phyloP scores from a whole-genome alignment of 2,888 invertebrate species.

The Dynastes maya region DNA sequence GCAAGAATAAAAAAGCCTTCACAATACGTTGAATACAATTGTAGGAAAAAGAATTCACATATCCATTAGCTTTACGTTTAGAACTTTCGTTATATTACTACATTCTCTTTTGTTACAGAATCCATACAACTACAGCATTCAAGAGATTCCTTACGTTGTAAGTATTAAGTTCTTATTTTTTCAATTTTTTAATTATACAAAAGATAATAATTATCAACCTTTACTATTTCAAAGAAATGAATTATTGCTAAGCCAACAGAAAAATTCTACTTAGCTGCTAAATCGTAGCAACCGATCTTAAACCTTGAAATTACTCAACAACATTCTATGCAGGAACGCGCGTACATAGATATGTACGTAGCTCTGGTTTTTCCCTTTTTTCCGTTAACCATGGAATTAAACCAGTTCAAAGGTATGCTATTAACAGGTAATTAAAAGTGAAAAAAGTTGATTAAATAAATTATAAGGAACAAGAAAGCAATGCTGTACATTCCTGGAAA shows the following conservation, averaged over 20 bases:
- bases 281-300: not conserved
- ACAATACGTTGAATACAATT: too few species aligned
- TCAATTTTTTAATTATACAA: too few species aligned
- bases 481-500: not conserved
- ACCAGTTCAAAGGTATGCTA: conserved; percentile 15
- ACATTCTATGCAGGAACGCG: not conserved
- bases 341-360: not conserved
- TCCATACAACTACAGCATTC: conserved; percentile 1
- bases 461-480: not conserved
- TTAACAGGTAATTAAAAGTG: conserved; percentile 17
- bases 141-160: not conserved
- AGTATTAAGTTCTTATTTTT: not conserved
- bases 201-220: too few species aligned
- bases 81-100: not conserved
- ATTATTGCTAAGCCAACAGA: too few species aligned
- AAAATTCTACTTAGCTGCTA: not conserved
- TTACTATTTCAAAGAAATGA: too few species aligned
- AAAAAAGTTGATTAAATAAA: conserved; percentile 19
- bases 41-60: not conserved
- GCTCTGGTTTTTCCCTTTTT: not conserved
- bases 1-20: too few species aligned
- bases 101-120: conserved; percentile 15
- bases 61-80: not conserved
- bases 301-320: not conserved
- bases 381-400: not conserved